A percentile compares a stretch with the other conserved stretches of the same genome.
phyloP scores from a whole-genome alignment of 2,888 invertebrate species.

The Heteromurus nitidus region DNA sequence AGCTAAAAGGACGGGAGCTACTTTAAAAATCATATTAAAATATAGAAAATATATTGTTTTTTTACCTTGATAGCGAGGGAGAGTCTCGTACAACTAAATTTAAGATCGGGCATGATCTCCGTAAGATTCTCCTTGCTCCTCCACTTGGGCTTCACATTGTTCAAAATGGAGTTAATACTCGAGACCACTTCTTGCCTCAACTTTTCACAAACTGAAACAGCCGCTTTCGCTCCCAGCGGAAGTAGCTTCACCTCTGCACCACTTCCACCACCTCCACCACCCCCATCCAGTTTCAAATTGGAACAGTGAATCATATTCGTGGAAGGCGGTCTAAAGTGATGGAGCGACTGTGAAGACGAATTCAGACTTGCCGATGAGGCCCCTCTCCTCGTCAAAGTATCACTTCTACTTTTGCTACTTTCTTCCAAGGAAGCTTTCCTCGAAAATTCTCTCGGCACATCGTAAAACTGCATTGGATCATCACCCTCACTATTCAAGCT shows the following conservation, averaged over 20 bases:
- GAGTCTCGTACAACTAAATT: conserved; percentile 68
- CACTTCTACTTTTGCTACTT: too few relatives aligned
- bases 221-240: conserved; percentile 85
- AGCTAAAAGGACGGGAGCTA: too few relatives aligned
- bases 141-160: conserved; percentile 87
- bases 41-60: not conserved
- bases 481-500: conserved; percentile 35
- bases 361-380: conserved; percentile 48
- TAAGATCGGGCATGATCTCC: conserved; percentile 75
- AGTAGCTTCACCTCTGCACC: conserved; percentile 78
- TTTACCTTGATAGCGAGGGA: conserved; percentile 71
- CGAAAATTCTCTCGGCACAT: conserved; percentile 58
- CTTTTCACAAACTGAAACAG: conserved; percentile 84
- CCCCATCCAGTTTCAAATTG: not conserved
- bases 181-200: conserved; percentile 87
- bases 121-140: conserved; percentile 87
- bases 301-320: too few relatives aligned
- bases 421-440: conserved; percentile 38
- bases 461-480: conserved; percentile 59
- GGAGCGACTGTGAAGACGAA: conserved; percentile 30
- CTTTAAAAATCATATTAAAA: too few relatives aligned
- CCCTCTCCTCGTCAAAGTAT: conserved; percentile 23
- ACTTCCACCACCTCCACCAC: not conserved
- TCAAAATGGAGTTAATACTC: conserved; percentile 86
- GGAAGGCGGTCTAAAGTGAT: too few relatives aligned